phyloP scores from a whole-genome alignment of 2,797 vertebrate genomes.

The Clamator glandarius region DNA sequence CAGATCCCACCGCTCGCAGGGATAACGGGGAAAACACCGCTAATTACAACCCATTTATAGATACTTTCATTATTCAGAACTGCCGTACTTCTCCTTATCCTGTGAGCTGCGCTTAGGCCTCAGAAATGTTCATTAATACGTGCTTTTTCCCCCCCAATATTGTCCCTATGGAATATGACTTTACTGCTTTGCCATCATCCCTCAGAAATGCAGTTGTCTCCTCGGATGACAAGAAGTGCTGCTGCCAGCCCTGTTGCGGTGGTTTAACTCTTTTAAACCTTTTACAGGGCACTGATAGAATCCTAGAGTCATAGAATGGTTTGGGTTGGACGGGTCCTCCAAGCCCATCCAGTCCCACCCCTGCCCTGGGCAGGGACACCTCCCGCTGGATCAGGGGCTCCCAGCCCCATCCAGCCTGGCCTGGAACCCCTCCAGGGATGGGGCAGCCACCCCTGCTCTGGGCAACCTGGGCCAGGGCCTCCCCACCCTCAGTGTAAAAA shows the following conservation, averaged over 20 bases:
- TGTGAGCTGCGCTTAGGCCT: neutral
- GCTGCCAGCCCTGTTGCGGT: constrained; percentile 1
- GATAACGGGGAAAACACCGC: neutral
- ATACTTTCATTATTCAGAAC: neutral
- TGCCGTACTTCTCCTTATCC: neutral
- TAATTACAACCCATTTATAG: neutral
- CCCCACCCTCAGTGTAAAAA: too few species aligned
- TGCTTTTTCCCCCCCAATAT: too few species aligned
- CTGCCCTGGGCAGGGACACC: too few species aligned
- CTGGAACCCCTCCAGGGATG: too few species aligned
- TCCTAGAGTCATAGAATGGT: too few species aligned
- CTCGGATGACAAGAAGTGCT: neutral
- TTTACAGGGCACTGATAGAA: too few species aligned
- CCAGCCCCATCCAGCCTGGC: too few species aligned
- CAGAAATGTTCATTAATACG: neutral
- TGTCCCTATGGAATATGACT: neutral
- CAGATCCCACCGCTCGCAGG: neutral
- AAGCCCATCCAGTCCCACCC: too few species aligned
- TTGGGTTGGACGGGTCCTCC: too few species aligned
- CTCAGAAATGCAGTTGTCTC: neutral
- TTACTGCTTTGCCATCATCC: neutral
- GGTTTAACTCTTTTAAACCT: neutral
- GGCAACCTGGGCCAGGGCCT: too few species aligned
- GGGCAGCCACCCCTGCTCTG: too few species aligned
- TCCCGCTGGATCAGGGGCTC: too few species aligned